These are phyloP conservation scores for Malurus cyaneus DNA, from an alignment of 2,113 vertebrate species.

Conservation along the genomic window DNA sequence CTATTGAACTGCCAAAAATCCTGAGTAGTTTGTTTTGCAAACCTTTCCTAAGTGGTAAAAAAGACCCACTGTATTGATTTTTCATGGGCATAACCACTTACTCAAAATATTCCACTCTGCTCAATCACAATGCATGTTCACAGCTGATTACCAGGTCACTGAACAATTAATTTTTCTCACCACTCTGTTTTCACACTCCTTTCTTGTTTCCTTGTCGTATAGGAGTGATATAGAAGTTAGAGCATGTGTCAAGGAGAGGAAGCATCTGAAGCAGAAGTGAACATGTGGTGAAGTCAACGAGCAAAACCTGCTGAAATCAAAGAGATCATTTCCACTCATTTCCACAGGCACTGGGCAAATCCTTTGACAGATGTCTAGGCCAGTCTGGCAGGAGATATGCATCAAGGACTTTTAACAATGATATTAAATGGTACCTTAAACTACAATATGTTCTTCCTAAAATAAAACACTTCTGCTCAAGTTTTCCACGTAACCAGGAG, in stretches of 20 bases:
- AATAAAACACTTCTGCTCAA: not conserved
- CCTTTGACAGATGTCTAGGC: not conserved
- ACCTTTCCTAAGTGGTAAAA: not conserved
- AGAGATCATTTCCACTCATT: not conserved
- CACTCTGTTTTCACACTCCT: not conserved
- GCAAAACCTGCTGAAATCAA: not conserved
- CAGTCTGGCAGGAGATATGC: not conserved
- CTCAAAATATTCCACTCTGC: not conserved
- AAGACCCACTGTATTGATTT: not conserved
- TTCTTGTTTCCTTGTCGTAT: not conserved
- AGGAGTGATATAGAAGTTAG: not conserved
- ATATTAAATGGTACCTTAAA: not conserved
- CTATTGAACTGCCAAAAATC: not conserved
- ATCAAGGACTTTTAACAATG: not conserved
- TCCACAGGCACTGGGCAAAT: not conserved
- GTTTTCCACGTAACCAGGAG: not conserved
- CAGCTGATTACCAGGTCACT: not conserved
- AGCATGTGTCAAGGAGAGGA: not conserved
- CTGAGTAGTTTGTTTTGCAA: not conserved
- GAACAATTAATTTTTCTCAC: not conserved
- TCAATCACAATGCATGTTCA: not conserved
- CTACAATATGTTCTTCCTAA: not conserved
- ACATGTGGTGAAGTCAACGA: not conserved
- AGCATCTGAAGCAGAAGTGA: not conserved
- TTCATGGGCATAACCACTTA: not conserved